phyloP scores from a whole-genome alignment of 2,113 vertebrate genomes.

The Sporophila hypoxantha region DNA sequence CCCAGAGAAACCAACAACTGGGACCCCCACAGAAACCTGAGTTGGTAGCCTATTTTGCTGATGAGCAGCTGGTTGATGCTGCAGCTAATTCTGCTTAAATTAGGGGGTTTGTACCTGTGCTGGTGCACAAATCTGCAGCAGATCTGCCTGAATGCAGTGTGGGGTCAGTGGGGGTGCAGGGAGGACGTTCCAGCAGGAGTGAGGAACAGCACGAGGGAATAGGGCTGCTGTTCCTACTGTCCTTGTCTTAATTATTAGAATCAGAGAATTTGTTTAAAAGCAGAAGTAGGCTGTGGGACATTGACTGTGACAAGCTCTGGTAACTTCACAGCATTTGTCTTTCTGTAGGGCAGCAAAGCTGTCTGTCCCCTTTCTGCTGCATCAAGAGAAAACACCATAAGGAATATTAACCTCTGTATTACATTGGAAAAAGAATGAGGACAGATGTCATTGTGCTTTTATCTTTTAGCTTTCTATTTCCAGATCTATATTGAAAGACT shows the following conservation, averaged over 20 bases:
- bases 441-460: neutral
- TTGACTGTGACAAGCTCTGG: neutral
- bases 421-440: neutral
- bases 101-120: neutral
- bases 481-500: neutral
- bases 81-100: neutral
- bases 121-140: neutral
- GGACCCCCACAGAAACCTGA: neutral
- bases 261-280: neutral
- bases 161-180: neutral
- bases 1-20: too few relatives aligned
- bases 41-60: neutral
- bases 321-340: neutral
- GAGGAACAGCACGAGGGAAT: neutral
- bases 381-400: neutral
- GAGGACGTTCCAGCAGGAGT: neutral
- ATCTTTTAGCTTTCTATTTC: neutral
- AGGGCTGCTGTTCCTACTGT: neutral
- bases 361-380: neutral
- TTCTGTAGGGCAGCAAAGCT: neutral
- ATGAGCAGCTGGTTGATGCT: neutral
- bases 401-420: neutral
- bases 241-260: neutral
- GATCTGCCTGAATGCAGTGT: neutral
- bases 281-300: neutral